These are phyloP conservation scores for Mycalesis mineus DNA, from an alignment of 2,888 invertebrate species.

Conservation along the genomic window DNA sequence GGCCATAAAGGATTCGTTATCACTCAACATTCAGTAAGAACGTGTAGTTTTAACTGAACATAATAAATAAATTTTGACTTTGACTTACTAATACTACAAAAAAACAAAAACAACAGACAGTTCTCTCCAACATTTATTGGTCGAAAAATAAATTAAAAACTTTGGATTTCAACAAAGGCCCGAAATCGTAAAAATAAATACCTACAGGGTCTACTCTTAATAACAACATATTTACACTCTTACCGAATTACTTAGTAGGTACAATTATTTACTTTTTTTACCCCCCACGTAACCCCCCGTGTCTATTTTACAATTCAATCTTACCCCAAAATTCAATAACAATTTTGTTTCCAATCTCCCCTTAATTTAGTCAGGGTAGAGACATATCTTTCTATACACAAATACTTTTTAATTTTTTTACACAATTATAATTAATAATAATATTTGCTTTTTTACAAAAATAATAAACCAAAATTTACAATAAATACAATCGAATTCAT, in stretches of 20 bases:
- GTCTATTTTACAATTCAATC: conserved; percentile 51
- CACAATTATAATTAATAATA: conserved; percentile 14
- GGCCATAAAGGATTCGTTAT: no score
- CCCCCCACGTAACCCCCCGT: conserved; percentile 33
- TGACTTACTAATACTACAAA: no score
- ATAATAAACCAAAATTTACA: conserved; percentile 16
- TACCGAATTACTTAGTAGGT: conserved; percentile 57
- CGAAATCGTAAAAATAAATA: conserved; percentile 77
- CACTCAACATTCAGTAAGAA: no score
- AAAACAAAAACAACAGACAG: conserved; percentile 47
- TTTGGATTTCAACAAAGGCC: conserved; percentile 78
- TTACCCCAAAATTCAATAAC: conserved; percentile 49
- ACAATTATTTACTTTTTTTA: conserved; percentile 46
- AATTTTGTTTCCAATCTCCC: conserved; percentile 38
- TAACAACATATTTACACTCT: conserved; percentile 73
- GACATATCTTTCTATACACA: conserved; percentile 25
- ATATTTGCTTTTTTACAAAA: conserved; percentile 5
- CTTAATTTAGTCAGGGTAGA: conserved; percentile 46
- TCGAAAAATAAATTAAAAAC: conserved; percentile 79
- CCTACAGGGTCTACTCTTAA: conserved; percentile 69
- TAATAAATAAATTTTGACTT: no score
- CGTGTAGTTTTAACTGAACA: no score
- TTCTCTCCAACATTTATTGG: conserved; percentile 79
- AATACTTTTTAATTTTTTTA: conserved; percentile 18
- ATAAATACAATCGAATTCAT: conserved; percentile 7